Evolutionary conservation across 2,113 vertebrate species (phyloP), one percentile per base, ranked within the genome.

Genomic region (Vimba vimba): DNA sequence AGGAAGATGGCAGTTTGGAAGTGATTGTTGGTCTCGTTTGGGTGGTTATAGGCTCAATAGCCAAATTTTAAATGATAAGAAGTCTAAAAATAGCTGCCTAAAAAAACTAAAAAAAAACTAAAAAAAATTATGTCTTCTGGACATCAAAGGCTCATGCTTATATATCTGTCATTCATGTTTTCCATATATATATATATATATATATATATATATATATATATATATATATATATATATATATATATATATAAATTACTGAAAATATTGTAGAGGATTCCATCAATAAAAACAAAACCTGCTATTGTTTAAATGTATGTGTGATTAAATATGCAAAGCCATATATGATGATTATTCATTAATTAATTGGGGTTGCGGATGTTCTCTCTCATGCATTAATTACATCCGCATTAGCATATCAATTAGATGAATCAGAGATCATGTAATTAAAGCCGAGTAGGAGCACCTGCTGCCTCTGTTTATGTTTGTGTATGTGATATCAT

Each of bases 351-450:
- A 94, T 94, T 90, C 92, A 92, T 92, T 94, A 93, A 94, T 94
- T 94, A 95, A 90, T 85, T 91, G 87, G 91, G 93, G 91, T 36
- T 93, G 92, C 90, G 92, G 94, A 93, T 94, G 94, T 95, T 94
- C 93, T 92, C 94, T 92, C 93, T 94, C 93, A 93, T 94, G 94
- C 94, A 95, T 95, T 95, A 94, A 95, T 95, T 95, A 94, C 92
- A 91, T 92, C 92, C 86, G 93, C 94, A 95, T 95, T 95, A 95
- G 92, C 95, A 95, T 95, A 95, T 95, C 94, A 95, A 95, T 95
- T 95, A 95, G 90, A 93, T 89, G 93, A 95, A 95, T 95, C 93
- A 94, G 94, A 94, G 93, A 94, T 95, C 93, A 94, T 95, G 94
- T 95, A 95, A 95, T 95, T 95, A 95, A 95, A 93, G 92, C 94